Base-by-base conservation (phyloP, 2,797 vertebrate species). In the Coluber constrictor region DNA sequence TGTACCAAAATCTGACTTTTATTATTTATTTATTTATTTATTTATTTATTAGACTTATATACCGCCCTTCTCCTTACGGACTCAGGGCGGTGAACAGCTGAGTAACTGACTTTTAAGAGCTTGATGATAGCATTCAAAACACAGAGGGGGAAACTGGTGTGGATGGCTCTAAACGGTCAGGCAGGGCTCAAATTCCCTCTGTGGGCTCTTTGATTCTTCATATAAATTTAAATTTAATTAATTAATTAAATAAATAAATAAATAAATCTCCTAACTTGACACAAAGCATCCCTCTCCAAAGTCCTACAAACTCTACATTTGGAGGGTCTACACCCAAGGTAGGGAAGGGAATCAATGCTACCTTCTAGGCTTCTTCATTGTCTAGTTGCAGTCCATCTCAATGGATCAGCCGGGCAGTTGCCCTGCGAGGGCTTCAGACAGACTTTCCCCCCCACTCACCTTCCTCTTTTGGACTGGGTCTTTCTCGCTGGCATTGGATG, bases 401-500 rank as follows among this genome's bases (percentile, higher is more conserved):
- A 3, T 43, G 37, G 9, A 37, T 79, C 74, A 23, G 20, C 4
- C 1, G 1, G 32, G 3, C 70, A 20, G 8, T 79, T 79, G 18
- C 74, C 74, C 23, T 63, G 37, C 37, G 10, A 43, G 37, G 74
- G 18, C 37, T 79, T 43, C 37, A 11, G 20, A 5, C 4, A 79
- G 74, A 79, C 37, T 5, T 16, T 32, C 32, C 18, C 63, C n/a
- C 63, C 20, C 4, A 60, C 98, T 97, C 95, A 99, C 99, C 98
- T 99, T 99, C 95, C 98, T 99, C 96, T 99, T 99, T 95, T 98
- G 98, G 94, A 94, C 96, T 70, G 97, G 96, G 70, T 97, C 98
- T 97, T 99, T 99, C 94, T 99, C 99, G 0, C 98, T 98, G 86
- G 98, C 99, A 0, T 99, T 99, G 95, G 99, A 99, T 1, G 98